These are phyloP conservation scores for Pteropus alecto DNA, from an alignment of 2,113 vertebrate genomes.

Conservation along the genomic window DNA sequence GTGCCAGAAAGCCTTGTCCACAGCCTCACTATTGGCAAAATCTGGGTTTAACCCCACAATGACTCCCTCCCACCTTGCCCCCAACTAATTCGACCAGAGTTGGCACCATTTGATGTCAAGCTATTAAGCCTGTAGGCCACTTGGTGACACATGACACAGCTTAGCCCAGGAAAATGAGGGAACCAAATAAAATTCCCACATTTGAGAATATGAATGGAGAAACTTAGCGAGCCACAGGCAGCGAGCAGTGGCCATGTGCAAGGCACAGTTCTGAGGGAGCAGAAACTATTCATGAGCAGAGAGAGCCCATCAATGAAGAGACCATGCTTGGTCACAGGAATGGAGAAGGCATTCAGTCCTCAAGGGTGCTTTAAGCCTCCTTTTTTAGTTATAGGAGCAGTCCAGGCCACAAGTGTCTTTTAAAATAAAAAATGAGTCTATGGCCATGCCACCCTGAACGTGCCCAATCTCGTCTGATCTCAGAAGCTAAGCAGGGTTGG, in stretches of 20 bases:
- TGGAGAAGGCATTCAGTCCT: neutral
- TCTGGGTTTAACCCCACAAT: neutral
- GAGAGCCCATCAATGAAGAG: neutral
- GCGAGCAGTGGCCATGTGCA: neutral
- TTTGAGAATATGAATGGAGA: neutral
- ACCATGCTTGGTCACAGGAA: neutral
- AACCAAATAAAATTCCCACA: neutral
- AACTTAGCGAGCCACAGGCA: neutral
- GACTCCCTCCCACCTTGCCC: neutral
- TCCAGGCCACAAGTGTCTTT: neutral
- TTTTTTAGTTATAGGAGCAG: neutral
- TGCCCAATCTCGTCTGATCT: too few species aligned
- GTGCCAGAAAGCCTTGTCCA: neutral
- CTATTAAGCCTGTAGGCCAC: neutral
- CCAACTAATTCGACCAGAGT: neutral
- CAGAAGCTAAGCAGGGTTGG: too few species aligned
- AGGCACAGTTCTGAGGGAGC: neutral
- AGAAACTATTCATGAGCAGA: neutral
- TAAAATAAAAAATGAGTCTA: neutral
- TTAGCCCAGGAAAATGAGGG: neutral
- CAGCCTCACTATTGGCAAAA: neutral
- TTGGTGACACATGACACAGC: neutral
- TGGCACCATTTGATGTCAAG: neutral
- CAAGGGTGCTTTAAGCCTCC: neutral
- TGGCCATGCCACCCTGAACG: too few species aligned